phyloP scores from a whole-genome alignment of 1,140 invertebrate genomes.

The Bombus fervidus region DNA sequence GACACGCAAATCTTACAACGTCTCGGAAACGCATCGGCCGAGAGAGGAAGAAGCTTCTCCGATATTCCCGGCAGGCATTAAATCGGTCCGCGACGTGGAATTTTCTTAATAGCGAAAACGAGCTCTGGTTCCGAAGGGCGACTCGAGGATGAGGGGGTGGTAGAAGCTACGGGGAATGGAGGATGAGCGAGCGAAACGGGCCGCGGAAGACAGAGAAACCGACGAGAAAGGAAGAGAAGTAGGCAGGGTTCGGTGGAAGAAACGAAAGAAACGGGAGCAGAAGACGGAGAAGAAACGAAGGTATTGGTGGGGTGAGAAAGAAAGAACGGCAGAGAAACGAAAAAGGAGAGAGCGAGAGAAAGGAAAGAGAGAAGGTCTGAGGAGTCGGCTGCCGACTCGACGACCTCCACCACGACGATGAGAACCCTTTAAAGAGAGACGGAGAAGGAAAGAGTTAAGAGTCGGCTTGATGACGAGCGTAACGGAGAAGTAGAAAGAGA shows the following conservation, averaged over 20 bases:
- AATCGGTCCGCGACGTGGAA: slow-evolving; percentile 60
- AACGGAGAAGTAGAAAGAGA: slow-evolving; percentile 58
- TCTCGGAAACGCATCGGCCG: slow-evolving; percentile 1
- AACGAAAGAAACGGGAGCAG: slow-evolving; percentile 43
- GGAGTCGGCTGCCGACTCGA: slow-evolving; percentile 66
- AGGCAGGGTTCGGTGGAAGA: slow-evolving; percentile 16
- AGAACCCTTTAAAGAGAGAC: slow-evolving; percentile 63
- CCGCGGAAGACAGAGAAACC: slow-evolving; percentile 49
- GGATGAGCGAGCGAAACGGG: slow-evolving; percentile 48
- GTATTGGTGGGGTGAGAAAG: slow-evolving; percentile 28
- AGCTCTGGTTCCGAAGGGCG: slow-evolving; percentile 60
- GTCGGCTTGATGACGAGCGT: slow-evolving; percentile 77
- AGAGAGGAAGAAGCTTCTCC: neutral
- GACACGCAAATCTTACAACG: neutral
- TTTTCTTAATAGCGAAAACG: slow-evolving; percentile 74
- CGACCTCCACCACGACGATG: slow-evolving; percentile 60
- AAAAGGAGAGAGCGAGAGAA: neutral
- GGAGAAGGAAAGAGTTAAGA: slow-evolving; percentile 80
- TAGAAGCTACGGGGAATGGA: neutral
- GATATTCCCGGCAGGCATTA: slow-evolving; percentile 64
- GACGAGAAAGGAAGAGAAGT: neutral
- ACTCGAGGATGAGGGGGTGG: slow-evolving; percentile 28
- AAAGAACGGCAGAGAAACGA: slow-evolving; percentile 51
- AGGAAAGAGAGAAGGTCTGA: slow-evolving; percentile 54
- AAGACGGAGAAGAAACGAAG: slow-evolving; percentile 49